Evolutionary conservation across 2,113 vertebrate genomes (phyloP).

Genomic region (Nerophis lumbriciformis): DNA sequence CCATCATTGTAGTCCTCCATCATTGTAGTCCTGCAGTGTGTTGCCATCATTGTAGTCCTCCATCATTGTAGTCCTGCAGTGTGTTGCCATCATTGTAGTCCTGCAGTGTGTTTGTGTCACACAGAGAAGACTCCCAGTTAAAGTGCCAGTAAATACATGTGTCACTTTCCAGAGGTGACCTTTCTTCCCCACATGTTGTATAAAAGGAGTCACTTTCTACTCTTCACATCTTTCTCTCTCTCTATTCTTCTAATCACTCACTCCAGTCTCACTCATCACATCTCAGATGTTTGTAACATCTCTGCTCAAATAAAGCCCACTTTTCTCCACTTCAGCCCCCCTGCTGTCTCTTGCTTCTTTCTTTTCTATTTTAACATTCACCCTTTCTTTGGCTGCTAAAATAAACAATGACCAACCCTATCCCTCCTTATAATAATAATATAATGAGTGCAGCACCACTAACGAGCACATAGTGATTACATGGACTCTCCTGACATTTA

Average conservation of each 20-base stretch:
- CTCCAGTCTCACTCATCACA: constrained; percentile 18
- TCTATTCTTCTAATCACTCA: constrained; percentile 27
- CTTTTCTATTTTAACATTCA: constrained; percentile 61
- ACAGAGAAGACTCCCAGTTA: too few species aligned
- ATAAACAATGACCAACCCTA: constrained; percentile 31
- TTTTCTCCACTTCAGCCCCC: constrained; percentile 60
- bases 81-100: too few species aligned
- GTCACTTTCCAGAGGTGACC: not conserved
- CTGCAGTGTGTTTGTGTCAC: too few species aligned
- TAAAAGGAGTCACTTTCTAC: constrained; percentile 62
- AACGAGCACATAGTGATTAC: not conserved
- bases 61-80: too few species aligned
- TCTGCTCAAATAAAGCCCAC: constrained; percentile 68
- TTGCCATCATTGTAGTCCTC: too few species aligned
- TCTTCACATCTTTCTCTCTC: constrained; percentile 40
- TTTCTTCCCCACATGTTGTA: constrained; percentile 50
- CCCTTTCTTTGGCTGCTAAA: constrained; percentile 57
- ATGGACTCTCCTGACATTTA: not conserved
- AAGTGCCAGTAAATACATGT: too few species aligned
- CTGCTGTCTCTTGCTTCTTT: constrained; percentile 67
- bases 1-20: too few species aligned
- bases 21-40: too few species aligned
- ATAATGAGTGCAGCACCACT: too few species aligned
- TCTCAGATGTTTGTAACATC: constrained; percentile 57
- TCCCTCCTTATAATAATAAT: constrained; percentile 29